Conservation (phyloP, 2,113 vertebrate species). For the Piprites chloris region DNA sequence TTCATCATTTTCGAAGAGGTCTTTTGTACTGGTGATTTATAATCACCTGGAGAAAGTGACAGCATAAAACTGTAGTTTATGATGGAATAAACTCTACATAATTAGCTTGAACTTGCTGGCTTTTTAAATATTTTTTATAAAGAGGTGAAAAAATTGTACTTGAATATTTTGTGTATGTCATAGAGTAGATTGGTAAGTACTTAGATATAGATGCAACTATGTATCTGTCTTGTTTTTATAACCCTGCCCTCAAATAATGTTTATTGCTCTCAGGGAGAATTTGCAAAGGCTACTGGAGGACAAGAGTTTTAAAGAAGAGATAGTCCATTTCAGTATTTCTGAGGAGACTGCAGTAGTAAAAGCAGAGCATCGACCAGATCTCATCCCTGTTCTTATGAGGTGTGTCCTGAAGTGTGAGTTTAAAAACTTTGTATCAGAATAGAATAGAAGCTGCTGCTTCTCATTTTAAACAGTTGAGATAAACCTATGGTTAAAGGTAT, state of each 20-base stretch:
- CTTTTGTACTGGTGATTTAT: background rate
- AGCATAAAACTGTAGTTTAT: background rate
- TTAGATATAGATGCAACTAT: background rate
- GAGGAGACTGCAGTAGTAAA: constrained; percentile 86
- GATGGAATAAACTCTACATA: background rate
- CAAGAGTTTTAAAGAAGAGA: constrained; percentile 94
- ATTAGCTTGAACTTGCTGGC: background rate
- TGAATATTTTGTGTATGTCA: background rate
- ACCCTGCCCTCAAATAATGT: background rate
- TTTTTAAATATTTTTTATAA: background rate
- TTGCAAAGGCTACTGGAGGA: constrained; percentile 91
- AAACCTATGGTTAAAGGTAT: background rate
- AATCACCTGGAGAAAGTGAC: background rate
- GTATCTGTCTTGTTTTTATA: background rate
- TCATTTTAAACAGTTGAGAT: background rate
- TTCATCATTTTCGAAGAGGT: background rate
- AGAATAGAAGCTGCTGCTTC: background rate
- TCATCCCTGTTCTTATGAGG: constrained; percentile 96
- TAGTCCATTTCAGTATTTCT: constrained; percentile 91
- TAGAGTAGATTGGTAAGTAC: background rate
- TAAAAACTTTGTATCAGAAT: background rate
- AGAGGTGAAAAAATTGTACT: background rate
- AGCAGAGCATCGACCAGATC: constrained; percentile 79
- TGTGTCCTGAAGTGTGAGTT: constrained; percentile 35
- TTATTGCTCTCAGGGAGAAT: constrained; percentile 81